A percentile compares a stretch with the other conserved stretches of the same genome.
These are phyloP conservation scores for Trachelus tabidus DNA, from an alignment of 2,888 invertebrate species.

Conservation along the genomic window DNA sequence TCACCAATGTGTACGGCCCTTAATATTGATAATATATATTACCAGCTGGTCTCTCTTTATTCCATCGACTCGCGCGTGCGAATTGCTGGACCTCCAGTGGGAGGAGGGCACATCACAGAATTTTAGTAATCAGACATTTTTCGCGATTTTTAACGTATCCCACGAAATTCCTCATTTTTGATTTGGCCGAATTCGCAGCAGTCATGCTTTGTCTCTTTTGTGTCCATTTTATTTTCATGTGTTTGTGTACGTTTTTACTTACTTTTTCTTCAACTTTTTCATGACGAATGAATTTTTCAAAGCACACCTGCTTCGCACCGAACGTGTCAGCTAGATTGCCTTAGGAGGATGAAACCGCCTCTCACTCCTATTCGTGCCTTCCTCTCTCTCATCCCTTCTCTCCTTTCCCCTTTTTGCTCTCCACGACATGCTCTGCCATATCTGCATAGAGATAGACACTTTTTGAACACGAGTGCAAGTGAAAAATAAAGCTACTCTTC, in stretches of 20 bases:
- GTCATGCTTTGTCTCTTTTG: neutral
- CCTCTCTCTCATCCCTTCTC: neutral
- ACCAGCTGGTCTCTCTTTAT: neutral
- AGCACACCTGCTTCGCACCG: neutral
- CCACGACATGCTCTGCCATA: neutral
- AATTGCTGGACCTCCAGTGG: neutral
- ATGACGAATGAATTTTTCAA: neutral
- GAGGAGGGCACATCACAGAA: neutral
- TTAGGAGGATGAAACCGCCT: neutral
- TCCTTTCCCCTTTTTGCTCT: neutral
- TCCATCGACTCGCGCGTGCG: neutral
- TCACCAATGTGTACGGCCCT: neutral
- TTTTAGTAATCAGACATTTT: neutral
- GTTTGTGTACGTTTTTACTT: neutral
- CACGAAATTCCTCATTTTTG: neutral
- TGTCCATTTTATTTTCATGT: neutral
- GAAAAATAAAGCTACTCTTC: neutral
- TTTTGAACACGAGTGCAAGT: neutral
- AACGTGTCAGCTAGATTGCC: neutral
- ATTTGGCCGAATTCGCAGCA: neutral
- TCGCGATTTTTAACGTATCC: neutral
- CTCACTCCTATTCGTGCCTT: neutral
- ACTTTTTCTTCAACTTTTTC: neutral
- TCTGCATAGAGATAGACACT: neutral
- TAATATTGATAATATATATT: slow-evolving; percentile 9